These are phyloP conservation scores for Mylabris phalerata DNA, from an alignment of 1,140 invertebrate genomes.

Conservation along the genomic window DNA sequence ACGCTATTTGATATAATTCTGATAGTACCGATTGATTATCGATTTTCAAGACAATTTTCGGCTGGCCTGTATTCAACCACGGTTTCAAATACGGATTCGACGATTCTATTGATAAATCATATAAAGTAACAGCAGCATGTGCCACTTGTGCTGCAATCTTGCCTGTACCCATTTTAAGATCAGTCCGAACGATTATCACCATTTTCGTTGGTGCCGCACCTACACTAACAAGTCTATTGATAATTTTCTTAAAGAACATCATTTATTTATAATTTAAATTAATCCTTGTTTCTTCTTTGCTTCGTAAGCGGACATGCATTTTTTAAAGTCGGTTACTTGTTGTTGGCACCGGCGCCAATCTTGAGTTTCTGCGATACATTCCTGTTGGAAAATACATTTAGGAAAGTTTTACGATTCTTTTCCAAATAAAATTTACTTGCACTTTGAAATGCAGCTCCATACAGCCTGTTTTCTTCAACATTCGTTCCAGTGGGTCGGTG, in stretches of 20 bases:
- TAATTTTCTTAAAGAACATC: constrained; percentile 18
- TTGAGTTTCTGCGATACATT: constrained; percentile 78
- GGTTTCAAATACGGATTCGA: constrained; percentile 47
- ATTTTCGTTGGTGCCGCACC: constrained; percentile 50
- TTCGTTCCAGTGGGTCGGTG: constrained; percentile 69
- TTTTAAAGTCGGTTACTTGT: constrained; percentile 69
- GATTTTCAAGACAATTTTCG: constrained; percentile 63
- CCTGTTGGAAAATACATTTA: constrained; percentile 49
- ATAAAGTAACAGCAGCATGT: constrained; percentile 68
- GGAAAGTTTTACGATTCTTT: not conserved
- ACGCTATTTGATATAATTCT: constrained; percentile 48
- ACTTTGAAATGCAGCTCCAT: constrained; percentile 79
- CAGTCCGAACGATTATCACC: constrained; percentile 67
- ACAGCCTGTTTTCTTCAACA: constrained; percentile 84
- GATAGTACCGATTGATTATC: constrained; percentile 46
- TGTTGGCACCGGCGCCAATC: constrained; percentile 88
- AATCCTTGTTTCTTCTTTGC: constrained; percentile 21
- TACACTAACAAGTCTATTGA: constrained; percentile 23
- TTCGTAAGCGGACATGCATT: constrained; percentile 62
- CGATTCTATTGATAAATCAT: constrained; percentile 46
- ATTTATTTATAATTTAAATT: constrained; percentile 9
- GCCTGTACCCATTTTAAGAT: constrained; percentile 74
- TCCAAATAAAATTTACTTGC: constrained; percentile 48
- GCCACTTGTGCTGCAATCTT: constrained; percentile 78
- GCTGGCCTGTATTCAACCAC: constrained; percentile 65